Evolutionary conservation across 2,888 invertebrate species (phyloP).

Genomic region (Cheilosia scutellata): DNA sequence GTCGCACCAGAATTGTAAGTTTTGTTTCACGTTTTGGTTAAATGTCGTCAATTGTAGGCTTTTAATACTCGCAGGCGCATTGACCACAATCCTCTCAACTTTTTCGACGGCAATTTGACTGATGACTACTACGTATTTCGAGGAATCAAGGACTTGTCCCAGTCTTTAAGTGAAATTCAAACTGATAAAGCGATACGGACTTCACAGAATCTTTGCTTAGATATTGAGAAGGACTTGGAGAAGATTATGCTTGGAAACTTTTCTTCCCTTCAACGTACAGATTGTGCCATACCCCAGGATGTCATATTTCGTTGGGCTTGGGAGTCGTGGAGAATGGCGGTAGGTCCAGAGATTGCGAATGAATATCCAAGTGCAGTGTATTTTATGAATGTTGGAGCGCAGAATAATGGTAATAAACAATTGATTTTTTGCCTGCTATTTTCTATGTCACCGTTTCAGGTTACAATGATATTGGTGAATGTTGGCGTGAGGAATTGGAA

Average conservation of each 20-base stretch:
- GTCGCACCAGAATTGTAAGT: conserved; percentile 75
- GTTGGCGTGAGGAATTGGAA: conserved; percentile 88
- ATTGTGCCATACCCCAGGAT: conserved; percentile 79
- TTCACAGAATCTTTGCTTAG: conserved; percentile 84
- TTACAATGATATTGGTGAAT: conserved; percentile 87
- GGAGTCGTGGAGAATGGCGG: conserved; percentile 88
- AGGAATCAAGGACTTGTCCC: conserved; percentile 46
- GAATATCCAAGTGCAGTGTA: conserved; percentile 85
- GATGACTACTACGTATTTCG: conserved; percentile 77
- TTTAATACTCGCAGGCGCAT: conserved; percentile 25
- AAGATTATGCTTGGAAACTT: conserved; percentile 85
- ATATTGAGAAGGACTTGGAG: conserved; percentile 87
- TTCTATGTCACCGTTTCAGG: conserved; percentile 83
- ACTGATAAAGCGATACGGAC: conserved; percentile 67
- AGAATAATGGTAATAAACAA: conserved; percentile 86
- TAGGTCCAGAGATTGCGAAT: conserved; percentile 86
- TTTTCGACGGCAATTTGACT: conserved; percentile 71
- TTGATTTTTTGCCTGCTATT: not conserved
- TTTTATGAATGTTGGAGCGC: conserved; percentile 87
- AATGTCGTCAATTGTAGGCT: not conserved
- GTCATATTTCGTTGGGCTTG: conserved; percentile 87
- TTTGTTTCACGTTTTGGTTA: not conserved
- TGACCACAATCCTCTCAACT: conserved; percentile 72
- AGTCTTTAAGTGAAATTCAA: conserved; percentile 15
- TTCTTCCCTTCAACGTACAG: conserved; percentile 61